phyloP scores from a whole-genome alignment of 35 echinoderm and acorn worm species.

The Lytechinus variegatus region DNA sequence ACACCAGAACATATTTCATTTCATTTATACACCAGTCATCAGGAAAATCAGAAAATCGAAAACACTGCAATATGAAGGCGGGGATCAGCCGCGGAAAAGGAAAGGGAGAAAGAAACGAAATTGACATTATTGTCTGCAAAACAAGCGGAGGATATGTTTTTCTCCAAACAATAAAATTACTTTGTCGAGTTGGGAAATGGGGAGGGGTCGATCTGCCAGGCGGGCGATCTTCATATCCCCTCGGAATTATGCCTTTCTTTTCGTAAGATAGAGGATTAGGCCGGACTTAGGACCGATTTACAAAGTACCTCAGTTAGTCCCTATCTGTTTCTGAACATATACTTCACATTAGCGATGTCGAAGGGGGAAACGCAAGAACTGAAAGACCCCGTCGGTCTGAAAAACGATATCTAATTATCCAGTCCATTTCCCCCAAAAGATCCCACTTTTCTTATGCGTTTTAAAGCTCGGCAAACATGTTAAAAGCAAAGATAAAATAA shows the following conservation, averaged over 20 bases:
- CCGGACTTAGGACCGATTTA: background rate
- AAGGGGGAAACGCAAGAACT: background rate
- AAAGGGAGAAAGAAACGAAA: conserved; percentile 23
- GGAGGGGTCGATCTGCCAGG: background rate
- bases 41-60: background rate
- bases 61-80: background rate
- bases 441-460: background rate
- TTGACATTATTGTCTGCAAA: conserved; percentile 30
- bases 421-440: background rate
- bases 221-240: background rate
- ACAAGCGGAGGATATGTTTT: conserved; percentile 23
- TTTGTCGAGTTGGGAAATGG: conserved; percentile 1
- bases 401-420: conserved; percentile 37
- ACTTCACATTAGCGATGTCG: conserved; percentile 34
- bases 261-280: conserved; percentile 18
- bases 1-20: conserved; percentile 36
- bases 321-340: background rate
- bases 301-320: conserved; percentile 28
- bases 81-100: background rate
- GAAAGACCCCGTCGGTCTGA: background rate
- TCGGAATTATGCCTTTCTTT: background rate
- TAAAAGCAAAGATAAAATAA: background rate
- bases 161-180: conserved; percentile 29
- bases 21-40: conserved; percentile 27
- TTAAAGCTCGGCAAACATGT: background rate